These are phyloP conservation scores for Leucoma salicis DNA, from an alignment of 2,888 invertebrate species.

Conservation along the genomic window DNA sequence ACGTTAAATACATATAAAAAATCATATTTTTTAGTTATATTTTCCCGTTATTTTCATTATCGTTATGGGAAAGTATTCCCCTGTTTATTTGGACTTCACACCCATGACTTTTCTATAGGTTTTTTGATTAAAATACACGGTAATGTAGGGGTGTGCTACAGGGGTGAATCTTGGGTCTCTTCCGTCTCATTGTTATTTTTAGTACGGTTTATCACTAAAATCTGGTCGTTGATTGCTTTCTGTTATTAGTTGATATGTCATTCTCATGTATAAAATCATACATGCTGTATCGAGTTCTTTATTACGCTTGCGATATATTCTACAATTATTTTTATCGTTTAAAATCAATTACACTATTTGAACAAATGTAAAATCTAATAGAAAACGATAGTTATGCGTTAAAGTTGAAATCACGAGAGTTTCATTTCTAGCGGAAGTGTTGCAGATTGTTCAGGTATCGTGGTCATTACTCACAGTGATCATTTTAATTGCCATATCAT, in stretches of 20 bases:
- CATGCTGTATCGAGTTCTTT: too few species aligned
- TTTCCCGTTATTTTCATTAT: constrained; percentile 70
- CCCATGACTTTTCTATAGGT: constrained; percentile 68
- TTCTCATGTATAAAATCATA: constrained; percentile 5
- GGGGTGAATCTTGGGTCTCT: constrained; percentile 65
- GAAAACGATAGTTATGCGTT: too few species aligned
- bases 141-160: constrained; percentile 69
- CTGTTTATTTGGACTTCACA: constrained; percentile 77
- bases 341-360: too few species aligned
- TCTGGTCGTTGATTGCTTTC: constrained; percentile 33
- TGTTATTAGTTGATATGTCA: constrained; percentile 12
- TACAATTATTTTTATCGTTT: too few species aligned
- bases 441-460: too few species aligned
- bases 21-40: constrained; percentile 56
- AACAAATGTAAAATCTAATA: too few species aligned
- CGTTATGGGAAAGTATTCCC: constrained; percentile 77
- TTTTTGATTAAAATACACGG: constrained; percentile 75
- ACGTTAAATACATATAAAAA: constrained; percentile 55
- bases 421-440: too few species aligned
- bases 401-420: too few species aligned
- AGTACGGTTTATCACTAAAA: constrained; percentile 38
- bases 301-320: too few species aligned
- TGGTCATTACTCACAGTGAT: too few species aligned
- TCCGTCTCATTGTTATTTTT: constrained; percentile 49
- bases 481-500: too few species aligned